Percentiles rank a stretch among this genome's conserved stretches.
These are phyloP conservation scores for Sebastolobus alascanus DNA, from an alignment of 2,797 vertebrate genomes.

Conservation along the genomic window DNA sequence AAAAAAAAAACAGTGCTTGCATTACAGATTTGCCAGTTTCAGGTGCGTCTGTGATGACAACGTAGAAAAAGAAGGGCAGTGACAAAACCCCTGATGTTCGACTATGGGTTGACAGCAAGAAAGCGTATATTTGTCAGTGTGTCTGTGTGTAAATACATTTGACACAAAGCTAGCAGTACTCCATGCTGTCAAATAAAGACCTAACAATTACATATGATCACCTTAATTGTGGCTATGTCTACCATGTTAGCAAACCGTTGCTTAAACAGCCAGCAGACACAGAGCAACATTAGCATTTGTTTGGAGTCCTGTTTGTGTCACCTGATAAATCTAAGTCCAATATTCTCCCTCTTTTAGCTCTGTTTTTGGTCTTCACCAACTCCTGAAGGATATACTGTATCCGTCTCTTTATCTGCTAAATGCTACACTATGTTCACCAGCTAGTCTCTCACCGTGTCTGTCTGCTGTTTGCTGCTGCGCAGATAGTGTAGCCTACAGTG, in stretches of 20 bases:
- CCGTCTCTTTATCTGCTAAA: neutral
- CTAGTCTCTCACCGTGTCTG: neutral
- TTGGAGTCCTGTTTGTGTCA: neutral
- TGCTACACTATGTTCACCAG: neutral
- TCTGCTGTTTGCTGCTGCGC: neutral
- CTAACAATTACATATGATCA: neutral
- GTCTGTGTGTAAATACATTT: neutral
- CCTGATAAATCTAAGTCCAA: neutral
- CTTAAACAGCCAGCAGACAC: neutral
- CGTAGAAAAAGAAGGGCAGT: neutral
- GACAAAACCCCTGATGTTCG: neutral
- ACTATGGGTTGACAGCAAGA: neutral
- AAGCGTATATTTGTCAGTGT: neutral
- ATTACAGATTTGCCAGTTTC: neutral
- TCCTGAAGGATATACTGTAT: too few species aligned
- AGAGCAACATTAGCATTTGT: neutral
- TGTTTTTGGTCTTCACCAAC: too few species aligned
- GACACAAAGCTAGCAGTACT: neutral
- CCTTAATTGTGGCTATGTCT: neutral
- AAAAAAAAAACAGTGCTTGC: neutral
- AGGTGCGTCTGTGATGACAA: neutral
- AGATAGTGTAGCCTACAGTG: neutral
- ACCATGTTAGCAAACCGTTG: neutral
- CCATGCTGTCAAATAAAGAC: neutral
- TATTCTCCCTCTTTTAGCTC: too few species aligned